phyloP scores from a whole-genome alignment of 2,113 vertebrate genomes.

The Cephalopholis sonnerati region DNA sequence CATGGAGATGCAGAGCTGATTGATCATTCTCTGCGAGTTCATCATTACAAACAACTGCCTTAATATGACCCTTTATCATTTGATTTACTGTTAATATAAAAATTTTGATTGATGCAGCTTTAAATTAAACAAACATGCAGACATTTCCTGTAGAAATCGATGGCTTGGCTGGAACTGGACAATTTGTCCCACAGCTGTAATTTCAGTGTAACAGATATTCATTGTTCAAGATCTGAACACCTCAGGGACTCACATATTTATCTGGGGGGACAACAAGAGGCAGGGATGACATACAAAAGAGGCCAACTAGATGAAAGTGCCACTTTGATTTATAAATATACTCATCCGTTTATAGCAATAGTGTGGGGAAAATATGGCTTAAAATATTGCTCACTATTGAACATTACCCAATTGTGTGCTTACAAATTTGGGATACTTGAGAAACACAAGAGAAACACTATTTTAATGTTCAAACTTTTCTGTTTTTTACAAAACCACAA shows the following conservation, averaged over 20 bases:
- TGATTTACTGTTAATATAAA: slow-evolving; percentile 15
- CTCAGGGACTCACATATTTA: neutral
- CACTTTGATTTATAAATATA: slow-evolving; percentile 10
- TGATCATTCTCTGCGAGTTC: neutral
- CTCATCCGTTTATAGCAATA: slow-evolving; percentile 17
- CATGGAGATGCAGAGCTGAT: neutral
- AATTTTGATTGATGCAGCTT: slow-evolving; percentile 54
- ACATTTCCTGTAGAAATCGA: slow-evolving; percentile 43
- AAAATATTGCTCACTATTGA: slow-evolving; percentile 22
- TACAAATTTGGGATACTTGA: slow-evolving; percentile 11
- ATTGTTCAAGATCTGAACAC: neutral
- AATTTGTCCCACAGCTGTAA: slow-evolving; percentile 26
- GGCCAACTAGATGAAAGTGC: neutral
- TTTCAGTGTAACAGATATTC: slow-evolving; percentile 34
- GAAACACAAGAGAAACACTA: neutral
- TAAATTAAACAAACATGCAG: slow-evolving; percentile 41
- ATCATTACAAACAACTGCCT: neutral
- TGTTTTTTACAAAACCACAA: slow-evolving; percentile 15
- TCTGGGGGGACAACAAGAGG: slow-evolving; percentile 5
- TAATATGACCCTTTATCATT: neutral
- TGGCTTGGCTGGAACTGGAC: slow-evolving; percentile 44
- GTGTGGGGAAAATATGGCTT: slow-evolving; percentile 52
- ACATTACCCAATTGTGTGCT: slow-evolving; percentile 1
- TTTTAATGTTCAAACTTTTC: neutral
- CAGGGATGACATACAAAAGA: slow-evolving; percentile 28